Evolutionary conservation across 2,888 invertebrate species (phyloP), one percentile per base, ranked within the genome.

Genomic region (Idaea aversata): DNA sequence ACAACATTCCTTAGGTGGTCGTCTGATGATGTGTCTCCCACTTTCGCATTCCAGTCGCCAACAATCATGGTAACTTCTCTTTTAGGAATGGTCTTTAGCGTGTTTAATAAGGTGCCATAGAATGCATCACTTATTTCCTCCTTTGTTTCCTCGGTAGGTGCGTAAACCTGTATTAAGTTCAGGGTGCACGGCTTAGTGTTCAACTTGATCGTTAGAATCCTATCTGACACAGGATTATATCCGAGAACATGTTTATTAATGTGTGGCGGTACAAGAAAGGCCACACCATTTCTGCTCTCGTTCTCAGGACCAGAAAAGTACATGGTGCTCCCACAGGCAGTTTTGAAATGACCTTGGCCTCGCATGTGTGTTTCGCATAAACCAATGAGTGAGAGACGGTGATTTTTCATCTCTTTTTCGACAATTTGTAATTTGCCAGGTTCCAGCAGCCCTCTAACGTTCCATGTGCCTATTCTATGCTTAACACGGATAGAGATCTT

Each of bases 261-360:
- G 15, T 64, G 15, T 4, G 64, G 60, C 6, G 64, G 34, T 25
- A 64, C 57, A 57, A 57, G 57, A 5, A 64, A 13, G 4, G 61
- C 57, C n/a, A 64, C 61, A 10, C 61, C 64, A 34, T 60, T 57
- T n/a, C 38, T 61, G 34, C 64, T 64, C n/a, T 57, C 60, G 57
- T 61, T 61, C n/a, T 61, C 25, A 69, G 69, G 65, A 73, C 72
- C 70, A 66, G 64, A 61, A n/a, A 34, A 35, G 13, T 35, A 65
- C 64, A 69, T 10, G 47, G 47, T 47, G 47, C 13, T 7, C 10
- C 47, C 47, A 13, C 47, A 13, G 10, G 10, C 13, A 4, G 47
- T 47, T 47, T 47, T 25, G 25, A 25, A 25, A 25, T 25, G 25
- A 25, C 25, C 25, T 25, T 25, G 25, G 25, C 25, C 25, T 25